Evolutionary conservation across 1,140 invertebrate species (phyloP), one percentile per base, ranked within the genome.

Genomic region (Microplitis demolitor): DNA sequence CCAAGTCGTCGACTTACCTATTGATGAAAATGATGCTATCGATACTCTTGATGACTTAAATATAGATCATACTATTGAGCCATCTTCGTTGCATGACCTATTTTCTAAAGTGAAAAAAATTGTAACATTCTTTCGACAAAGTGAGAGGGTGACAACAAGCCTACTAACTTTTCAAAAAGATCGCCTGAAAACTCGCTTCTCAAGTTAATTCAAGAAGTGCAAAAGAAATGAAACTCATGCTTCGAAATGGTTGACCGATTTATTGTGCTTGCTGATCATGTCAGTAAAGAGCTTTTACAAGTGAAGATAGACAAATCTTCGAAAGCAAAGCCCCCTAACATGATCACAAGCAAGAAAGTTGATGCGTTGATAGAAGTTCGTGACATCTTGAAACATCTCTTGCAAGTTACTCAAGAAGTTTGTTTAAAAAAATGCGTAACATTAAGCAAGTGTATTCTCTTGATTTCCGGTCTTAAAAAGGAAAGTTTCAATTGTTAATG

Each of bases 211-310:
- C 71, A 72, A 66, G 71, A 66, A 56, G 71, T 72, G 1, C 1
- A 34, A 60, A 72, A 31, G 1, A 16, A 51, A 33, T 72, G 35
- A 35, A 72, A 66, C 39, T 60, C 71, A 0, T 16, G 51, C 37
- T 72, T 45, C 31, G 71, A 72, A 39, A 72, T 72, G 71, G 4
- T 72, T 3, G 34, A 72, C 2, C 62, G 62, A n/a, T 72, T 72
- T 34, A 45, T 72, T 16, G 4, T 54, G 4, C 16, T 66, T 4
- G 35, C 62, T 13, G 71, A 72, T 14, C 53, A 66, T 11, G 24
- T 72, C 3, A 24, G 37, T 24, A 16, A 37, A 13, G 50, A 16
- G 13, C 37, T 72, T 8, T 0, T 56, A 4, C 63, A 72, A 39
- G 62, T 72, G 31, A 13, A 50, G 3, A 16, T 13, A 24, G 51